A percentile compares a stretch with the other conserved stretches of the same genome.
Conservation (phyloP, 1,140 invertebrate species). For the Cecropterus lyciades region DNA sequence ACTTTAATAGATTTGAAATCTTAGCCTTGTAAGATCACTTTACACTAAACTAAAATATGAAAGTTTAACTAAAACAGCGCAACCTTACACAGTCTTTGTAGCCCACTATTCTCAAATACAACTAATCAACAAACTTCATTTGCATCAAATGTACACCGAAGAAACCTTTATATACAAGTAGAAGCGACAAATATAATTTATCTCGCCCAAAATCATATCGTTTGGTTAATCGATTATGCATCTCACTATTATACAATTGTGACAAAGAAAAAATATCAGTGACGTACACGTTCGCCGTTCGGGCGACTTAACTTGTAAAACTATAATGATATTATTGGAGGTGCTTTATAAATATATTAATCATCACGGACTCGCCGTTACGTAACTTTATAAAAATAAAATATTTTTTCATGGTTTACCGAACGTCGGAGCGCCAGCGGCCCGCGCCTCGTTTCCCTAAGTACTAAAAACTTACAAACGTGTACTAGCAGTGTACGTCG, state of each 20-base stretch:
- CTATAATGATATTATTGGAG: background rate
- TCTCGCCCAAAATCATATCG: slow-evolving; percentile 39
- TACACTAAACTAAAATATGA: background rate
- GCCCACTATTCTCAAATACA: slow-evolving; percentile 47
- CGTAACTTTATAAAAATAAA: background rate
- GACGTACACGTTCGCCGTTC: slow-evolving; percentile 5
- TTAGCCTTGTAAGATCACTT: background rate
- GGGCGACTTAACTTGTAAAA: background rate
- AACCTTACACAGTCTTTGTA: slow-evolving; percentile 25
- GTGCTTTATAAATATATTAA: slow-evolving; percentile 3
- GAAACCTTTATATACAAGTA: slow-evolving; percentile 36
- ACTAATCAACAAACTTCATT: slow-evolving; percentile 67
- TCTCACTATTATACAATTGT: slow-evolving; percentile 36
- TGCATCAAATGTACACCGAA: slow-evolving; percentile 42
- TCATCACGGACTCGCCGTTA: background rate
- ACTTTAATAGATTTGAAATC: slow-evolving; percentile 1
- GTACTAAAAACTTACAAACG: slow-evolving; percentile 71
- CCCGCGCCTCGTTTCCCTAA: slow-evolving; percentile 59
- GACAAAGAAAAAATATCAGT: slow-evolving; percentile 48
- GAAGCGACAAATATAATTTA: slow-evolving; percentile 33
- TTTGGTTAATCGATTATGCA: slow-evolving; percentile 52
- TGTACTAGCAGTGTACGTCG: slow-evolving; percentile 2
- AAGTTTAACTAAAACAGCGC: slow-evolving; percentile 9
- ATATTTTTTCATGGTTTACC: background rate
- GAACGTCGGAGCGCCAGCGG: slow-evolving; percentile 12